These are phyloP conservation scores for Bubo blakistoni DNA, from an alignment of 2,113 vertebrate species.

Conservation along the genomic window DNA sequence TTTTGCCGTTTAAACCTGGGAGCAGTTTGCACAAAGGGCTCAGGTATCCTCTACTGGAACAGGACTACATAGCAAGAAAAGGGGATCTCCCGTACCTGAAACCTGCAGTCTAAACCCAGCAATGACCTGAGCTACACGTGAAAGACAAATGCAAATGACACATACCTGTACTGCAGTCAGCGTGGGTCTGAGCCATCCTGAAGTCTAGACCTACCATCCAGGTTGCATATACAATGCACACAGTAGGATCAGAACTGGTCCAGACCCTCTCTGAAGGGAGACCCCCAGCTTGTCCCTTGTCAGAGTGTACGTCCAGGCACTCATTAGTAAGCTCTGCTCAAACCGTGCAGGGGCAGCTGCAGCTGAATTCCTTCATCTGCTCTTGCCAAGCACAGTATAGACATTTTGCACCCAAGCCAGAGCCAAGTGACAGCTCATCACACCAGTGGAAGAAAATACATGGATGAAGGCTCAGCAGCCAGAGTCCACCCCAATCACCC, in stretches of 20 bases:
- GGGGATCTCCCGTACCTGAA: not conserved
- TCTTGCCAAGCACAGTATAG: not conserved
- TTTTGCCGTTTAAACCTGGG: not conserved
- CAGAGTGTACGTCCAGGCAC: fast-evolving
- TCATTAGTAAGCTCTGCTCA: not conserved
- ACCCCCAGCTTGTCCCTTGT: not conserved
- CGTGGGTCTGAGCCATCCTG: not conserved
- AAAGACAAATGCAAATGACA: not conserved
- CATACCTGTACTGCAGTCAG: not conserved
- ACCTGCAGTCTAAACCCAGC: not conserved
- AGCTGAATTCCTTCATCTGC: not conserved
- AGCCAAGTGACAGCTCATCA: not conserved
- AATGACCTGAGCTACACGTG: not conserved
- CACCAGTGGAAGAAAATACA: not conserved
- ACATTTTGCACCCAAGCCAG: not conserved
- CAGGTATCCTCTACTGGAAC: not conserved
- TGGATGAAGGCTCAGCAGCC: not conserved
- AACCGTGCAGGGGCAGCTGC: not conserved
- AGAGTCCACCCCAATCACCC: not conserved
- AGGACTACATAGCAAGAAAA: not conserved
- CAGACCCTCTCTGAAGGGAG: not conserved
- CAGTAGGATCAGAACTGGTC: not conserved
- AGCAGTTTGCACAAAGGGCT: not conserved
- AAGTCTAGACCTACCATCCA: not conserved
- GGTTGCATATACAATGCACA: not conserved